phyloP scores from a whole-genome alignment of 2,797 vertebrate species.

The Gymnoscopelus braueri region DNA sequence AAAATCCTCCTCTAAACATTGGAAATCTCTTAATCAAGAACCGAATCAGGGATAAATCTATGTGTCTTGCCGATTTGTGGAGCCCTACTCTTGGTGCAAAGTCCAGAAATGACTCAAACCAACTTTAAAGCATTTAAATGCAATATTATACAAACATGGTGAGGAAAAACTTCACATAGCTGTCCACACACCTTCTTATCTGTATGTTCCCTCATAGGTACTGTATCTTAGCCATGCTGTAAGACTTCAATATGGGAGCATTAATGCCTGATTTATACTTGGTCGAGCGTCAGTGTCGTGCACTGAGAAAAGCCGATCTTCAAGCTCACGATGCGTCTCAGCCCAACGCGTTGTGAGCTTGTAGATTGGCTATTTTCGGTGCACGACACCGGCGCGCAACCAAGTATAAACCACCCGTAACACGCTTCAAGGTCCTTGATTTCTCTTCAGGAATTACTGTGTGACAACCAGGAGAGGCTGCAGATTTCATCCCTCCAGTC shows the following conservation, averaged over 20 bases:
- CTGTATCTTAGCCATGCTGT: constrained; percentile 83
- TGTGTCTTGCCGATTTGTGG: constrained; percentile 55
- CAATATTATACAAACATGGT: constrained; percentile 71
- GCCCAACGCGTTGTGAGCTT: no score
- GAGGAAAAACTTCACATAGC: constrained; percentile 76
- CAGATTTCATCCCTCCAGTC: constrained; percentile 82
- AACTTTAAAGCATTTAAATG: constrained; percentile 70
- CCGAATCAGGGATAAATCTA: constrained; percentile 60
- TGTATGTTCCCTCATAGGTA: constrained; percentile 70
- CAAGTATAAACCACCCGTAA: constrained; percentile 7
- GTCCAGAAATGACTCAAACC: constrained; percentile 58
- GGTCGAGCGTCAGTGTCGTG: no score
- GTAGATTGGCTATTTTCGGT: no score
- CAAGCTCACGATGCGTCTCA: no score
- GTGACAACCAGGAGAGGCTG: constrained; percentile 73
- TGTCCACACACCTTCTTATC: constrained; percentile 79
- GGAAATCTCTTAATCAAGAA: constrained; percentile 63
- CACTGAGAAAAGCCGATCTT: no score
- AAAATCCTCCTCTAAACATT: constrained; percentile 34
- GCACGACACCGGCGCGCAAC: no score
- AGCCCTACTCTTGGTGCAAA: constrained; percentile 52
- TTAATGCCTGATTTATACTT: constrained; percentile 47
- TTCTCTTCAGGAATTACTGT: constrained; percentile 82
- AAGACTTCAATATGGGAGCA: constrained; percentile 84
- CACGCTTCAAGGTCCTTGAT: constrained; percentile 85